Conservation (phyloP, 2,113 vertebrate species). For the Podocnemis expansa region DNA sequence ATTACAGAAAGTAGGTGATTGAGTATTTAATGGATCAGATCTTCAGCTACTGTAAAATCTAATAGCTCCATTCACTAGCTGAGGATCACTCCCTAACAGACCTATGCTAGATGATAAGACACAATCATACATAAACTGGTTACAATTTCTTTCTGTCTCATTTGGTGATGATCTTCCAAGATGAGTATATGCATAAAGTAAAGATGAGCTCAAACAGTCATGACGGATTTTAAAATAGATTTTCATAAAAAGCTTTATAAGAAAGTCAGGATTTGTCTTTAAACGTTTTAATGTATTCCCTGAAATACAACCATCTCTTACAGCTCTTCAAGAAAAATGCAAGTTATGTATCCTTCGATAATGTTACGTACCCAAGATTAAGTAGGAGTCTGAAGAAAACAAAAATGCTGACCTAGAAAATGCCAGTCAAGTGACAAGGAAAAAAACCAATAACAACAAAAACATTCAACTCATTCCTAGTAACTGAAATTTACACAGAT, state of each 20-base stretch:
- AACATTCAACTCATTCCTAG: not conserved
- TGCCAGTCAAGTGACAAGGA: constrained; percentile 8
- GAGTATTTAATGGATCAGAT: not conserved
- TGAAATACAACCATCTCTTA: not conserved
- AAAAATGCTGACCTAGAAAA: not conserved
- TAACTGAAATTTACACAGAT: not conserved
- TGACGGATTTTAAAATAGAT: not conserved
- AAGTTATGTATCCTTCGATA: constrained; percentile 17
- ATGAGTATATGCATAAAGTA: not conserved
- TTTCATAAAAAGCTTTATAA: not conserved
- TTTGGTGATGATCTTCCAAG: rapidly evolving
- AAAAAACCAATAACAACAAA: not conserved
- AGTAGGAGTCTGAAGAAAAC: not conserved
- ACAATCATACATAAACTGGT: not conserved
- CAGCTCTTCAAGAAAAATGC: constrained; percentile 21
- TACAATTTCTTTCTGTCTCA: not conserved
- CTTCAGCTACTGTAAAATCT: not conserved
- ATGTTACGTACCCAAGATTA: not conserved
- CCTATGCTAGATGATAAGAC: not conserved
- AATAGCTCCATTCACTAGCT: not conserved
- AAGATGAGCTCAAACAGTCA: not conserved
- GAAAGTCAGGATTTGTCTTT: not conserved
- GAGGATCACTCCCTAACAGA: not conserved
- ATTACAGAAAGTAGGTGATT: not conserved
- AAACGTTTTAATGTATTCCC: not conserved